phyloP scores from a whole-genome alignment of 2,888 invertebrate species.

The Drosophila koepferae region DNA sequence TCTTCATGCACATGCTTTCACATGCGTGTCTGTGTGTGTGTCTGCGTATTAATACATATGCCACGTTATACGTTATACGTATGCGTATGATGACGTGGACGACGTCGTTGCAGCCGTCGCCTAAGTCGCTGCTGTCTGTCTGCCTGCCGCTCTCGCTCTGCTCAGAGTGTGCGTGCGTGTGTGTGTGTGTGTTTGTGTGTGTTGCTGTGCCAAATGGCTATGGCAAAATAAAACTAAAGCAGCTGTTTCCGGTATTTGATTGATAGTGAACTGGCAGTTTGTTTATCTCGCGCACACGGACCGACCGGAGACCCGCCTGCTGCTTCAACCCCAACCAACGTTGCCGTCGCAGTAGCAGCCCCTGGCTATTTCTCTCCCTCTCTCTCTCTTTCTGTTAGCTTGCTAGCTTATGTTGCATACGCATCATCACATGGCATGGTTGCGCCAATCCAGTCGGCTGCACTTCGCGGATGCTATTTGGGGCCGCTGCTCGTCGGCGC shows the following conservation, averaged over 20 bases:
- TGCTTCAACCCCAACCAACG: constrained; percentile 35
- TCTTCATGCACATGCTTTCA: background rate
- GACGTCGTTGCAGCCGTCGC: constrained; percentile 50
- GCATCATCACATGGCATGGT: constrained; percentile 56
- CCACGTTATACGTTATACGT: constrained; percentile 1
- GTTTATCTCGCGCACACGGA: constrained; percentile 83
- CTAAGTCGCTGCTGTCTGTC: constrained; percentile 57
- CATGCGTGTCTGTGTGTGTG: too few relatives aligned
- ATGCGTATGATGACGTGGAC: constrained; percentile 58
- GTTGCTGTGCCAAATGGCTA: constrained; percentile 80
- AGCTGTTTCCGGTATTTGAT: constrained; percentile 86
- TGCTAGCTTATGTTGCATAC: constrained; percentile 30
- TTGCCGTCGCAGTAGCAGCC: constrained; percentile 30
- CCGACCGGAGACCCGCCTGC: constrained; percentile 61
- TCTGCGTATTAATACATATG: constrained; percentile 8
- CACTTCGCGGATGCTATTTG: constrained; percentile 82
- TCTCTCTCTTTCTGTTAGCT: constrained; percentile 3
- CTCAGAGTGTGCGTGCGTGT: constrained; percentile 11
- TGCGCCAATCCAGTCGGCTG: constrained; percentile 68
- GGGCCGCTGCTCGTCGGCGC: constrained; percentile 79
- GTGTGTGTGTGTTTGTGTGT: constrained; percentile 27
- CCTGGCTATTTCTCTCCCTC: constrained; percentile 15
- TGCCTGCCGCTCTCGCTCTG: constrained; percentile 23
- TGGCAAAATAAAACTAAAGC: constrained; percentile 85
- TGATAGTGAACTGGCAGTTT: constrained; percentile 85